Base-by-base conservation (phyloP, 1,140 invertebrate species). In the Monochamus saltuarius region DNA sequence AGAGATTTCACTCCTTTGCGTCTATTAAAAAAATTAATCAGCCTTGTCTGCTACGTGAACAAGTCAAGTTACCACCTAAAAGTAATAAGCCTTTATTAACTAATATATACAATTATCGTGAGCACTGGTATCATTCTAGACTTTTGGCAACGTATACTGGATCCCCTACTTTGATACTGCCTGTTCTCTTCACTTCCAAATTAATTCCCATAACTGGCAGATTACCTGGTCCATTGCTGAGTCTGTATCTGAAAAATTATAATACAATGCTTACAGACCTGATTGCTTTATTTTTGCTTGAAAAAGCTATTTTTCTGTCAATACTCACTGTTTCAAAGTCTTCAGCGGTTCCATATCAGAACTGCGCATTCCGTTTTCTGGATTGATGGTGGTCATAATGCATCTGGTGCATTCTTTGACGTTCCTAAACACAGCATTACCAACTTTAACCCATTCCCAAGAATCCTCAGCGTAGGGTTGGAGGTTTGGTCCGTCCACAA, bases 361-460 rank as follows among this genome's bases (percentile, higher is more conserved):
- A 69, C 81, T 70, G 45, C 83, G 81, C 22, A 70, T 62, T 0
- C 79, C 84, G 0, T 79, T 83, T 39, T 82, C 77, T 4, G 81
- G 79, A 77, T 86, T 75, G 1, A 87, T 75, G 4, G 84, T 86
- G 0, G 83, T 83, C 0, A 85, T 72, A 14, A 84, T 79, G 66
- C 85, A 88, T 82, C 67, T 80, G 55, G 81, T 83, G 68, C 87
- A 88, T 1, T 86, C 85, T 71, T 84, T 87, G 9, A 87, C 77
- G 58, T 84, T 82, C 69, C 82, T 80, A 60, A 88, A 83, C 14
- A 87, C 67, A 0, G 79, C 77, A 40, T 78, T 66, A 3, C 87
- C 86, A 53, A 89, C 86, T 76, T 85, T 87, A n/a, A 89, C 72
- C 78, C 83, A 89, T 29, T 84, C 81, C 87, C 87, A 89, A 11